phyloP scores from a whole-genome alignment of 2,113 vertebrate species.

The Pelvicachromis taeniatus region DNA sequence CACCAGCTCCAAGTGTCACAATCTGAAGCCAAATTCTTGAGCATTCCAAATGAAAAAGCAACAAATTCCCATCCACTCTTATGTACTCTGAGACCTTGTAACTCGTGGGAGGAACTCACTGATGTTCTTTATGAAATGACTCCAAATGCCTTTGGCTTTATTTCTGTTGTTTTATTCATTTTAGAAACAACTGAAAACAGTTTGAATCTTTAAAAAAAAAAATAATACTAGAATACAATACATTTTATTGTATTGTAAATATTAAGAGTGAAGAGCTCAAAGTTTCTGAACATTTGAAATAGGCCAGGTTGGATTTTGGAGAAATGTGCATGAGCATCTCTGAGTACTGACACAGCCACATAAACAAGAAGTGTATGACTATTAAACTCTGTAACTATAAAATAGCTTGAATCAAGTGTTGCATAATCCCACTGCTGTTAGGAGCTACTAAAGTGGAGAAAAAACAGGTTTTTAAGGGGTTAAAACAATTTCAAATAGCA shows the following conservation, averaged over 20 bases:
- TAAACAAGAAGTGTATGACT: not conserved
- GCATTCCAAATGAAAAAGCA: not conserved
- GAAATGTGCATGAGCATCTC: not conserved
- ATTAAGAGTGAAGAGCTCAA: not conserved
- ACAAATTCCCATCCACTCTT: not conserved
- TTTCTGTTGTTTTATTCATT: not conserved
- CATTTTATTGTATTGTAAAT: not conserved
- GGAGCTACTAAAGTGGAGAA: rapidly evolving
- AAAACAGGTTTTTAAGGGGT: not conserved
- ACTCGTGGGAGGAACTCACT: not conserved
- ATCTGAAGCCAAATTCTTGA: not conserved
- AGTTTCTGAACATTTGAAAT: not conserved
- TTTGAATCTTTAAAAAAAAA: not conserved
- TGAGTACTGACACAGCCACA: not conserved
- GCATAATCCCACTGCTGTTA: not conserved
- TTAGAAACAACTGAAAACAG: not conserved
- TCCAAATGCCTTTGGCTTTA: not conserved
- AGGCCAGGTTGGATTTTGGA: not conserved
- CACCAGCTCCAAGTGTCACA: not conserved
- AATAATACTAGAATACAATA: not conserved
- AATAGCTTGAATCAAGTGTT: not conserved
- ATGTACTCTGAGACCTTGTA: not conserved
- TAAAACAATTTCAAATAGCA: not conserved
- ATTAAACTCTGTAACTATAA: not conserved
- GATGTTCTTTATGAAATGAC: not conserved